Base-by-base conservation (phyloP, 2,113 vertebrate species). In the Callocephalon fimbriatum region DNA sequence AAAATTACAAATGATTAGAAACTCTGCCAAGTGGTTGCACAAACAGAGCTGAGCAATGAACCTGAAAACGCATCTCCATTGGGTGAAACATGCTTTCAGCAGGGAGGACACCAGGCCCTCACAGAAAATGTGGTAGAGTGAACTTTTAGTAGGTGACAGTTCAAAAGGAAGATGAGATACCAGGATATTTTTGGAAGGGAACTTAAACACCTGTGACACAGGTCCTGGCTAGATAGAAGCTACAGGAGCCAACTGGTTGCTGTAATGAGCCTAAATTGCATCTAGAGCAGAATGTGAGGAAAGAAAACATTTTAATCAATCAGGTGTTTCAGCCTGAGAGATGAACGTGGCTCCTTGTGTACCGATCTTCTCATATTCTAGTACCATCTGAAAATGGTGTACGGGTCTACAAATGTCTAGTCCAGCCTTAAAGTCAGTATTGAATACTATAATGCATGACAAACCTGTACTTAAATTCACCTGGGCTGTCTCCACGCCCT, bases 21-120 rank as follows among this genome's bases (percentile, higher is more conserved):
- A 68, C 79, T 42, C 71, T 45, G 92, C 96, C 95, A 95, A 86
- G 74, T 18, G 10, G 29, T 95, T 97, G 78, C 93, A 90, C 94
- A 94, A 95, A 74, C 54, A 2, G 38, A 0, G 3, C 67, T 79
- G 88, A 81, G 86, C 96, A 95, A 86, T 1, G 7, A 32, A n/a
- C 54, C 67, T 19, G 19, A 59, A 63, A 68, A 66, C 0, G 35
- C 2, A 0, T n/a, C 71, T 87, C 61, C 31, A 6, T 13, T 29
- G 78, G 87, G 59, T 37, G 78, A 95, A 86, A 81, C 54, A 7
- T 3, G 25, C 83, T 95, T 42, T 37, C n/a, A 9, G 17, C 3
- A 1, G 14, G 53, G 50, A 93, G 37, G 42, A 73, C 68, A 84
- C 93, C 59, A 17, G 70, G 51, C 61, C 71, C 71, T 76, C 59